A percentile compares a stretch with the other conserved stretches of the same genome.
These are phyloP conservation scores for Danionella cerebrum DNA, from an alignment of 2,113 vertebrate genomes.

Conservation along the genomic window DNA sequence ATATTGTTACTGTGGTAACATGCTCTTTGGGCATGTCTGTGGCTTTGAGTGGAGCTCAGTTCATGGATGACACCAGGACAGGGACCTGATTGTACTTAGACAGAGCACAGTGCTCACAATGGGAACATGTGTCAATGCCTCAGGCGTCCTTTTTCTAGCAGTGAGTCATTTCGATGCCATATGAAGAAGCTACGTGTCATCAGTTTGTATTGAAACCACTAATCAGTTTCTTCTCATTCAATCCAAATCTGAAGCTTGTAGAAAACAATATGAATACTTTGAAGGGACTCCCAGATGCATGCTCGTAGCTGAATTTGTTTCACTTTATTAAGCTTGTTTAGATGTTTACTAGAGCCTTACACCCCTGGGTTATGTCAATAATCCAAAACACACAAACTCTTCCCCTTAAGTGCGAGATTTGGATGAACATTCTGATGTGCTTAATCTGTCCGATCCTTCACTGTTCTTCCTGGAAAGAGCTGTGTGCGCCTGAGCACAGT, in stretches of 20 bases:
- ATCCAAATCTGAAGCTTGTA: neutral
- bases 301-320: neutral
- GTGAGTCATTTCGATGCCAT: neutral
- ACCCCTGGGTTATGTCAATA: neutral
- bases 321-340: neutral
- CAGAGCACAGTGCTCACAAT: neutral
- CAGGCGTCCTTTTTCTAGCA: neutral
- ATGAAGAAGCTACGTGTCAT: neutral
- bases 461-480: slow-evolving; percentile 12
- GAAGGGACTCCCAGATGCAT: neutral
- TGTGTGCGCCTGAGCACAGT: neutral
- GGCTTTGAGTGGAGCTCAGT: neutral
- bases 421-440: neutral
- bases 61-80: neutral
- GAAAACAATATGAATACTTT: neutral
- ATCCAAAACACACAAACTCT: neutral
- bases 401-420: neutral
- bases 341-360: neutral
- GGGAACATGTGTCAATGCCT: neutral
- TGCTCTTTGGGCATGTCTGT: neutral
- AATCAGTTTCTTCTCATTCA: neutral
- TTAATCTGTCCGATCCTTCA: slow-evolving; percentile 1
- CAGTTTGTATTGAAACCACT: neutral
- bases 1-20: neutral
- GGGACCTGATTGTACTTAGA: neutral